Evolutionary conservation across 2,888 invertebrate species (phyloP), one percentile per base, ranked within the genome.

Genomic region (Lithophane ornitopus): DNA sequence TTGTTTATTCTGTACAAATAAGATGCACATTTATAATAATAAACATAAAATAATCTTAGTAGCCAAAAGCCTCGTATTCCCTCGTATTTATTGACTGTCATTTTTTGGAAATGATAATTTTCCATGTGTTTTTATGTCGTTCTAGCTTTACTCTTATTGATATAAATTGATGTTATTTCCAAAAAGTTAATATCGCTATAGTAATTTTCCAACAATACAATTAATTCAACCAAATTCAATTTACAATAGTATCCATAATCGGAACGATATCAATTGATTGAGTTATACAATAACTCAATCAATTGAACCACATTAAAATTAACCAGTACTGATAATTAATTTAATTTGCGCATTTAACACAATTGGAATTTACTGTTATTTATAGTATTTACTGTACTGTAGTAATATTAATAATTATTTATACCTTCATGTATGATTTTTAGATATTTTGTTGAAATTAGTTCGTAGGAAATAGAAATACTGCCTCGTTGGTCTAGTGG

Each of bases 141-240:
- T 26, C 3, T 26, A 63, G 26, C n/a, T 39, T 4, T 26, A 26
- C 3, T 44, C 12, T 9, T 8, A 39, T 63, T 22, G 3, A 26
- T 22, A 22, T 26, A 6, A 26, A 7, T 19, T 46, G 44, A 19
- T 49, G 2, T 34, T 49, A 34, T 66, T 28, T 22, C 19, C n/a
- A 44, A 8, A 14, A 14, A 28, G 1, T 22, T 9, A 44, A 2
- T 22, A 16, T 6, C 14, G n/a, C 0, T 9, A 41, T 7, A 28
- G 46, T 16, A 19, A 56, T 28, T 44, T 34, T 14, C 4, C 16
- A 22, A 16, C 26, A 26, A 26, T 26, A 14, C 12, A 72, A 46
- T 73, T 59, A 41, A 59, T 74, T 41, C 0, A 56, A 22, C 28
- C 46, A 66, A 81, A 66, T 49, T 61, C 14, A 81, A 81, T 67